Evolutionary conservation across 2,113 vertebrate genomes (phyloP).

Genomic region (Tachycineta bicolor): DNA sequence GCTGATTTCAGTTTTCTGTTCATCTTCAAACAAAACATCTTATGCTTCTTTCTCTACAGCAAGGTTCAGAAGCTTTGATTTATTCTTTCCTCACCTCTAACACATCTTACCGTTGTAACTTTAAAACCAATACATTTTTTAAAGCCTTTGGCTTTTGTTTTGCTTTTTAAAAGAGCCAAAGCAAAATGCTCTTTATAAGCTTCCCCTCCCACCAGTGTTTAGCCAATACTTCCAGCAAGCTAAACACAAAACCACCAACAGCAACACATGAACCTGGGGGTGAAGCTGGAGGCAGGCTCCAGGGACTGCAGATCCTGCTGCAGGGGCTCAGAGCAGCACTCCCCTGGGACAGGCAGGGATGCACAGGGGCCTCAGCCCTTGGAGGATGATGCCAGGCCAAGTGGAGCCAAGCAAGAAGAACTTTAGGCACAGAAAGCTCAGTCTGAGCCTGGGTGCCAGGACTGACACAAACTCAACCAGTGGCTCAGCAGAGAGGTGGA

Average conservation of each 20-base stretch:
- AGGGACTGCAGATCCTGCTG: background rate
- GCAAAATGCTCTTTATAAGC: background rate
- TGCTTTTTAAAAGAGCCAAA: background rate
- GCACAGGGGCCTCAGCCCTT: background rate
- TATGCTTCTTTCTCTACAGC: background rate
- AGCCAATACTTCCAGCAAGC: background rate
- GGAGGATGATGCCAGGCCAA: background rate
- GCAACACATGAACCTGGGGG: background rate
- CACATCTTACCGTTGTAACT: background rate
- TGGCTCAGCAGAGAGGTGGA: background rate
- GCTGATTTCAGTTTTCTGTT: slow-evolving; percentile 26
- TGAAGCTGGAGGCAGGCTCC: background rate
- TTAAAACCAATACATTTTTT: background rate
- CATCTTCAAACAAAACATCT: slow-evolving; percentile 34
- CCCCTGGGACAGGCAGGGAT: background rate
- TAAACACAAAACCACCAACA: background rate
- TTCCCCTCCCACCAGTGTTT: background rate
- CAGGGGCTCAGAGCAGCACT: background rate
- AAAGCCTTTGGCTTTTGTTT: slow-evolving; percentile 20
- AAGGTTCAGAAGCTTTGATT: slow-evolving; percentile 42
- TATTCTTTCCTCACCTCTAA: slow-evolving; percentile 10
- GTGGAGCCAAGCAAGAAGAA: background rate
- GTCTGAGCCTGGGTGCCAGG: background rate
- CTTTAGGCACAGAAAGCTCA: background rate
- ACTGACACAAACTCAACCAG: background rate